Conservation (phyloP, 2,797 vertebrate genomes). For the Hylomyscus alleni region DNA sequence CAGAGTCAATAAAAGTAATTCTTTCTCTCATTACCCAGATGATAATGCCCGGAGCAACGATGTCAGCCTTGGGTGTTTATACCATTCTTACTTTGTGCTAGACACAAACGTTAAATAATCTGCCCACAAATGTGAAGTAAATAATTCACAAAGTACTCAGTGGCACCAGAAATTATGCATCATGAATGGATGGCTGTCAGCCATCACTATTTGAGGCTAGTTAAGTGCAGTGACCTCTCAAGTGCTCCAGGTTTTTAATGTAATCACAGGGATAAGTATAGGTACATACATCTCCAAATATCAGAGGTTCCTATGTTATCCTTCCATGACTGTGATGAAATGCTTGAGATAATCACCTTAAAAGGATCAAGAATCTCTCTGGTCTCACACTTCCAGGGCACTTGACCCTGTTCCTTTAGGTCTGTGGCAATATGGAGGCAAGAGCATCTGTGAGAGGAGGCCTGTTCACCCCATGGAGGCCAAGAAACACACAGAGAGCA, state of each 20-base stretch:
- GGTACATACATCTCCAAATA: not conserved
- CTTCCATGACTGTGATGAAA: not conserved
- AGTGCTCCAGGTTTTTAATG: not conserved
- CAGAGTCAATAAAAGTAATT: conserved; percentile 97
- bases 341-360: not conserved
- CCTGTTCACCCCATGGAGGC: not conserved
- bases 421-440: not conserved
- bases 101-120: not conserved
- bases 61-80: conserved; percentile 94
- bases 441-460: not conserved
- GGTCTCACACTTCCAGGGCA: not conserved
- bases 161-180: not conserved
- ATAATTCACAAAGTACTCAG: not conserved
- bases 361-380: not conserved
- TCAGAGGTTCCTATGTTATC: not conserved
- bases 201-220: not conserved
- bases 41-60: conserved; percentile 98
- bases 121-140: no score
- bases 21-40: conserved; percentile 99
- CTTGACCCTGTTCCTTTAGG: not conserved
- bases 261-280: not conserved
- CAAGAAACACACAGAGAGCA: not conserved
- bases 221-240: not conserved
- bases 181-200: not conserved
- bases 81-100: not conserved